phyloP scores from a whole-genome alignment of 2,797 vertebrate genomes.

The Staurois parvus region DNA sequence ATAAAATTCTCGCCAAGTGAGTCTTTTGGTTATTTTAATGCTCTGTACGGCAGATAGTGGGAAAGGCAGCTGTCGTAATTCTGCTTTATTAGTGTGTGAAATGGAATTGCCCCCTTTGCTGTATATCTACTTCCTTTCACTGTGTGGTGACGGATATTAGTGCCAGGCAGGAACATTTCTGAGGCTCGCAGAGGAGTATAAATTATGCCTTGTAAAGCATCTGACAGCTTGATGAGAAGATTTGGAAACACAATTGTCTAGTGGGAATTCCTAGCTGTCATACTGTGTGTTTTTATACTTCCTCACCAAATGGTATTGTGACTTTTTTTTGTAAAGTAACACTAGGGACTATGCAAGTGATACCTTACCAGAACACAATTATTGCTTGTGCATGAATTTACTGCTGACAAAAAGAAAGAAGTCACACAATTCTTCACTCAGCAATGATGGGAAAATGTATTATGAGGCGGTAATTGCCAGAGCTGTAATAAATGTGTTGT shows the following conservation, averaged over 20 bases:
- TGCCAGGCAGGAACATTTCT: constrained; percentile 49
- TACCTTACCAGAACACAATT: background rate
- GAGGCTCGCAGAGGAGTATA: constrained; percentile 56
- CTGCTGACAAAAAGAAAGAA: background rate
- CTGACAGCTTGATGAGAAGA: constrained; percentile 62
- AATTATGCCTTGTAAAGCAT: constrained; percentile 62
- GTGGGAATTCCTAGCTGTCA: constrained; percentile 59
- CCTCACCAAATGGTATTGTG: constrained; percentile 47
- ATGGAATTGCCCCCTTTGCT: constrained; percentile 49
- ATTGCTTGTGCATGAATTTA: background rate
- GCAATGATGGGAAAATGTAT: no score
- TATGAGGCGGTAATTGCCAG: no score
- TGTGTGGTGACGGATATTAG: constrained; percentile 51
- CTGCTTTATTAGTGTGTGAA: constrained; percentile 45
- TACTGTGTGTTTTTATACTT: constrained; percentile 52
- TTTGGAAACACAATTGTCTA: constrained; percentile 61
- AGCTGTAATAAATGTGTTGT: no score
- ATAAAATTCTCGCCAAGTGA: constrained; percentile 34
- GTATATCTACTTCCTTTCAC: constrained; percentile 34
- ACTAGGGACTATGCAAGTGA: background rate
- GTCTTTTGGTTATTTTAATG: constrained; percentile 35
- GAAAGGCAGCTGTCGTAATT: constrained; percentile 51
- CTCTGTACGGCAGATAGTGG: constrained; percentile 9
- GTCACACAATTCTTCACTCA: no score
- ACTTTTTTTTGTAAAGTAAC: constrained; percentile 36